Percentiles rank a stretch among this genome's conserved stretches.
These are phyloP conservation scores for Bovichtus diacanthus DNA, from an alignment of 2,797 vertebrate genomes.

Conservation along the genomic window DNA sequence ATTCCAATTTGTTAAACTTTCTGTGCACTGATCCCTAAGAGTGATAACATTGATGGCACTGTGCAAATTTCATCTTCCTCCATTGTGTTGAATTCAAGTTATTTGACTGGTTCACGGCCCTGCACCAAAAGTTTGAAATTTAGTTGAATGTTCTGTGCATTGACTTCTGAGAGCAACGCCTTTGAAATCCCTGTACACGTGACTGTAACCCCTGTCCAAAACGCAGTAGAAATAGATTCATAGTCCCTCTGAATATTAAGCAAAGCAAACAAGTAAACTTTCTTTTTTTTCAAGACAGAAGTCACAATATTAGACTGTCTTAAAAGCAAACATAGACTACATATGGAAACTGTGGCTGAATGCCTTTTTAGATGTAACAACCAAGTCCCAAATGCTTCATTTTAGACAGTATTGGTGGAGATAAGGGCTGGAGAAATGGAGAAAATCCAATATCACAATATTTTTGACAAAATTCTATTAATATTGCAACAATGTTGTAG, in stretches of 20 bases:
- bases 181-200: neutral
- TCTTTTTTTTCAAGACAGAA: neutral
- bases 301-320: neutral
- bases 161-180: neutral
- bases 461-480: too few relatives aligned
- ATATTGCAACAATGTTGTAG: too few relatives aligned
- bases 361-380: neutral
- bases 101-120: too few relatives aligned
- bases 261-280: neutral
- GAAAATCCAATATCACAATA: too few relatives aligned
- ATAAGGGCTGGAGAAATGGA: too few relatives aligned
- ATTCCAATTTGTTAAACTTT: slow-evolving; percentile 9
- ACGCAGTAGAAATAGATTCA: neutral
- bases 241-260: neutral
- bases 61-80: too few relatives aligned
- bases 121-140: too few relatives aligned
- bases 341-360: neutral
- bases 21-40: neutral
- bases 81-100: too few relatives aligned
- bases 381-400: neutral
- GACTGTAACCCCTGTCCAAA: neutral
- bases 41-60: neutral
- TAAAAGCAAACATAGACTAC: neutral
- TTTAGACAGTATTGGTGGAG: neutral
- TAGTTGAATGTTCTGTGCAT: too few relatives aligned